Evolutionary conservation across 1,140 invertebrate species (phyloP), one percentile per base, ranked within the genome.

Genomic region (Steinernema khuongi): DNA sequence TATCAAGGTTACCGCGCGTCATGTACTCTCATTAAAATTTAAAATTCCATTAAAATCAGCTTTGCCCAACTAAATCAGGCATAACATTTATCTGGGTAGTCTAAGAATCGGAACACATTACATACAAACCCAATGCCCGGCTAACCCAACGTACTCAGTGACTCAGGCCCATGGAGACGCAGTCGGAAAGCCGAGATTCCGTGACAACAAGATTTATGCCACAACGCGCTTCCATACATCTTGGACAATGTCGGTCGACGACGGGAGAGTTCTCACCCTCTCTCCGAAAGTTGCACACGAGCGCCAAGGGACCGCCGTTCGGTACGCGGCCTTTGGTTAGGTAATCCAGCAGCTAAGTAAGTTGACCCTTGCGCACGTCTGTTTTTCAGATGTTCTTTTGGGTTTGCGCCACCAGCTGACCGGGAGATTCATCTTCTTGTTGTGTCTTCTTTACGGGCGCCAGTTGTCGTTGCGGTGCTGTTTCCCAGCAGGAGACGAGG

Each of bases 301-400:
- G 36, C 36, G 36, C n/a, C 36, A 11, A n/a, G 36, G 36, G 36
- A 41, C 7, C 36, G 4, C 19, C 26, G 50, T 22, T 60, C 19
- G 50, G 50, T 7, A 11, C 50, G 7, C 7, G n/a, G 4, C 50
- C 26, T 60, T 60, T 22, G 50, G 22, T 60, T 60, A 60, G 50
- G 50, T 60, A 60, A 60, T 60, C 50, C 36, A 41, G 36, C 7
- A 41, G 36, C n/a, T n/a, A n/a, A 7, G 50, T 11, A 60, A 60
- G 7, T 60, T 60, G 50, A 60, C 50, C 50, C 50, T 22, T 22
- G 50, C 50, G 36, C 36, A 41, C 36, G 50, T 60, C 50, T 60
- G 50, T 60, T 60, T 60, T 22, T 60, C 50, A 60, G 11, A 60
- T 60, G 50, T 60, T 60, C 50, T 60, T 60, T 60, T 60, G 50